Evolutionary conservation across 2,113 vertebrate genomes (phyloP), one percentile per base, ranked within the genome.

Genomic region (Halcyon malimbica): DNA sequence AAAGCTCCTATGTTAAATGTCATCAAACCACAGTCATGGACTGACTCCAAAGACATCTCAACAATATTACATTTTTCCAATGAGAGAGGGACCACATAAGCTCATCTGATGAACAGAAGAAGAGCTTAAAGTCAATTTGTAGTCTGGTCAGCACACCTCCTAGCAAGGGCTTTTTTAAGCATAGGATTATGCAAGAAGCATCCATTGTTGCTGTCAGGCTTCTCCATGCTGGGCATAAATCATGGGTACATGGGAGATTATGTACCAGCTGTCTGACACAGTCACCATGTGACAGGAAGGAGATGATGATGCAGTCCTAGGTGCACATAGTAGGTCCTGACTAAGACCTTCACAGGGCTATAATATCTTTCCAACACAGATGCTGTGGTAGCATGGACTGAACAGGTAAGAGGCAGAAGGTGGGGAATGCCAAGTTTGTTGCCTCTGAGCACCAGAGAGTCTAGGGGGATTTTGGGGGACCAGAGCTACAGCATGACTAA

Each of bases 1-100:
- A 83, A 53, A 53, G 41, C 78, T 94, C 42, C 91, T 95, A 9
- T 95, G 79, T 76, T 93, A 92, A 77, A 81, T 16, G 35, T 83
- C 31, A 29, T 74, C 59, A 83, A 65, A 50, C 54, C 39, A 64
- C 16, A 56, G 39, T n/a, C 26, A 57, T 54, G n/a, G 25, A 26
- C n/a, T 89, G 25, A 57, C n/a, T 81, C 28, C 59, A 90, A 35
- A 81, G 56, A 31, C 31, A 18, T 31, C 33, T 76, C 67, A 77
- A 70, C 12, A 74, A 11, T 37, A 41, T n/a, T 76, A 3, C 31
- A 12, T 74, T 90, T 87, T 50, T 77, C 16, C 37, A 83, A 0
- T 51, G 42, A 31, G 12, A 83, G 29, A 44, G 23, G 10, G 26
- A 57, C 10, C 0, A 1, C 4, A 4, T 57, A 50, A 85, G 1